These are phyloP conservation scores for Beroe forskalii DNA, from an alignment of 37 sponge, comb jelly and placozoan genomes.

Conservation along the genomic window DNA sequence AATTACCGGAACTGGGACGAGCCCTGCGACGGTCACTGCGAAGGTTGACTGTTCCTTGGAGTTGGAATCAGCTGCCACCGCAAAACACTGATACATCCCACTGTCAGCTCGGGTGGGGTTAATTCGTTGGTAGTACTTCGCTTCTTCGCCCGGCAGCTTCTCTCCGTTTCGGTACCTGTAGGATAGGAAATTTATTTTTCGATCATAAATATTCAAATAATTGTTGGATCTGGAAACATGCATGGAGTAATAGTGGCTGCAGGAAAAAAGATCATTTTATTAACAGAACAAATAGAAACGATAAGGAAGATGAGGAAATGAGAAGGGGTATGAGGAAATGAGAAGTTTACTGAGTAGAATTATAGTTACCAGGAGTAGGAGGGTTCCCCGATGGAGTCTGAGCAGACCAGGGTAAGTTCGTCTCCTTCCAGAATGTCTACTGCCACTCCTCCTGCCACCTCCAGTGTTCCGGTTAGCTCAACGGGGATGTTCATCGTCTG, in stretches of 20 bases:
- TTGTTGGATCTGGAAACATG: too few species aligned
- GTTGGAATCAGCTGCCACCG: neutral
- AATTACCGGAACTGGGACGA: constrained; percentile 25
- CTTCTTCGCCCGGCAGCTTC: neutral
- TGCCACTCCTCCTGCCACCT: constrained; percentile 26
- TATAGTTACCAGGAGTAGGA: constrained; percentile 29
- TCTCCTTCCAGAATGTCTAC: constrained; percentile 31
- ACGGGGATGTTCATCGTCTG: constrained; percentile 49
- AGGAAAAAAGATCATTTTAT: too few species aligned
- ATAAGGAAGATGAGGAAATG: too few species aligned
- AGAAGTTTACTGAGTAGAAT: too few species aligned
- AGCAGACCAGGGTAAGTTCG: neutral
- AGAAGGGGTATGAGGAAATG: too few species aligned
- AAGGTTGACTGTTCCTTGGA: constrained; percentile 51
- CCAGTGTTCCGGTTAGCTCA: constrained; percentile 3
- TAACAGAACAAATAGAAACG: too few species aligned
- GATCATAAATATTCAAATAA: too few species aligned
- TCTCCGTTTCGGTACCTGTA: neutral
- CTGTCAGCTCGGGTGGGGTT: constrained; percentile 20
- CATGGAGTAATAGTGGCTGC: too few species aligned
- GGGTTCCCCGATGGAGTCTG: neutral
- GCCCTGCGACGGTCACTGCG: constrained; percentile 4
- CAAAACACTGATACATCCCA: constrained; percentile 61
- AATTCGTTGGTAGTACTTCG: neutral
- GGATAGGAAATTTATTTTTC: too few species aligned